phyloP scores from a whole-genome alignment of 1,140 invertebrate genomes.

The Parapsyche elsis region DNA sequence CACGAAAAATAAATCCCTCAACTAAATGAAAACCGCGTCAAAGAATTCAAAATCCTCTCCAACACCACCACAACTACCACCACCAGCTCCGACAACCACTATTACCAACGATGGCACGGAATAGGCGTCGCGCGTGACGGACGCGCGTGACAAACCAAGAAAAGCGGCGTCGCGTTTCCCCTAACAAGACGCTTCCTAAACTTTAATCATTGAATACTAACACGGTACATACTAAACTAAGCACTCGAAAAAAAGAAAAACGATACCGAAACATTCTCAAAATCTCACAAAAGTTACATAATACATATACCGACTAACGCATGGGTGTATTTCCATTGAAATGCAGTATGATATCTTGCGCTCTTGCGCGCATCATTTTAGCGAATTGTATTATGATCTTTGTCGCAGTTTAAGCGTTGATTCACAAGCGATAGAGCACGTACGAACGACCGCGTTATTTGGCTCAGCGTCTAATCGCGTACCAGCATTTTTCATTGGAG shows the following conservation, averaged over 20 bases:
- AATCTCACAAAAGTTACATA: too few relatives aligned
- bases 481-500: not conserved
- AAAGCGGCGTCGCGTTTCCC: not conserved
- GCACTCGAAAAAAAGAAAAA: too few relatives aligned
- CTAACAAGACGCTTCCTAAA: not conserved
- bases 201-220: not conserved
- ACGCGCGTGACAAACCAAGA: not conserved
- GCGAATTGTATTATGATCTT: not conserved
- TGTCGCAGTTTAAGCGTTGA: constrained; percentile 23
- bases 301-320: too few relatives aligned
- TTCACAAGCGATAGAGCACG: constrained; percentile 18
- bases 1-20: constrained; percentile 39
- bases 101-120: constrained; percentile 13
- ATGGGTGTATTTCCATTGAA: too few relatives aligned
- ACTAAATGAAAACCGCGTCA: constrained; percentile 52
- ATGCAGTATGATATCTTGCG: too few relatives aligned
- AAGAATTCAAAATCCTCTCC: constrained; percentile 43
- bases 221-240: too few relatives aligned
- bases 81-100: not conserved
- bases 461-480: not conserved
- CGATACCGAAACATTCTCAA: too few relatives aligned
- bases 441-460: not conserved
- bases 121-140: not conserved
- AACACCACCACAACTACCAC: constrained; percentile 15
- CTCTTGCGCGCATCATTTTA: too few relatives aligned